These are phyloP conservation scores for Drosophila ogumai DNA, from an alignment of 1,140 invertebrate genomes.

Conservation along the genomic window DNA sequence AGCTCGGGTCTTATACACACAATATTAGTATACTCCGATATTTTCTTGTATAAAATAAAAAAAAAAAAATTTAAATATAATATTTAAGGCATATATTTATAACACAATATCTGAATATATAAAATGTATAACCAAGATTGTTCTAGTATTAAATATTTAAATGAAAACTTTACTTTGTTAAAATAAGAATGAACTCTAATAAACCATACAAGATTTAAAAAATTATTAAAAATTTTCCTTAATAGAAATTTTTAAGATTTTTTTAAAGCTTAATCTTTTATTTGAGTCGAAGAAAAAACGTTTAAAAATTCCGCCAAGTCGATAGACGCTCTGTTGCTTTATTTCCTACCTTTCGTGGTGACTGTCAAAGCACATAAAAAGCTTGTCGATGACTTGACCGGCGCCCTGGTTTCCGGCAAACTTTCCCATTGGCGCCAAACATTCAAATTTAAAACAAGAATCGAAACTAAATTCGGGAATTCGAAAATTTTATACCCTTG, in stretches of 20 bases:
- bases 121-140: no score
- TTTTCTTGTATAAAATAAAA: not conserved
- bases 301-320: not conserved
- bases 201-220: not conserved
- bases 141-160: no score
- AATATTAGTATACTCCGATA: not conserved
- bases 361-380: not conserved
- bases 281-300: fast-evolving
- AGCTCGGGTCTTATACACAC: not conserved
- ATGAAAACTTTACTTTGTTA: not conserved
- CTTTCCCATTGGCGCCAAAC: not conserved
- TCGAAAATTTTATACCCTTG: no score
- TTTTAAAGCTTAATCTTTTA: no score
- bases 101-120: no score
- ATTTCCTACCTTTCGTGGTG: not conserved
- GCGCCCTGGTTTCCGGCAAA: not conserved
- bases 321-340: not conserved
- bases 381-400: no score
- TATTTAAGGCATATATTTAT: no score
- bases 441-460: slow-evolving; percentile 2
- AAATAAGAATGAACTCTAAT: not conserved
- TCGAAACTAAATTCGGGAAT: no score
- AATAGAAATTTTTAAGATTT: not conserved
- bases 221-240: no score
- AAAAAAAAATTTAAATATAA: not conserved